These are phyloP conservation scores for Microtus richardsoni DNA, from an alignment of 2,113 vertebrate species.

Conservation along the genomic window DNA sequence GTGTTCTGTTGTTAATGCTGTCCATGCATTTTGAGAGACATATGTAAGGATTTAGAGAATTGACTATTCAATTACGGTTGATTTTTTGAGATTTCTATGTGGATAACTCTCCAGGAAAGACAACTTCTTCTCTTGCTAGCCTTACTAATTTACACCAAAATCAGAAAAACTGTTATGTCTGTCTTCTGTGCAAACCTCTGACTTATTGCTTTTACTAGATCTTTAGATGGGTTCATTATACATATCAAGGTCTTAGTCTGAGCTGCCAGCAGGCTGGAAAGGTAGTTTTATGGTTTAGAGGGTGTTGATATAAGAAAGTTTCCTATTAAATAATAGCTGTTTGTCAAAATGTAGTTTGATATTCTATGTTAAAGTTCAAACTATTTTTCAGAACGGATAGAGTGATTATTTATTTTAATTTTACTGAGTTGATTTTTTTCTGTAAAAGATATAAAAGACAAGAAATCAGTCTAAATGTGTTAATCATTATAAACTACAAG, in stretches of 20 bases:
- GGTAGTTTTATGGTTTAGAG: neutral
- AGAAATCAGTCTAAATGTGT: neutral
- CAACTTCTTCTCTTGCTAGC: neutral
- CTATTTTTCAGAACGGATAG: neutral
- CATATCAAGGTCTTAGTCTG: neutral
- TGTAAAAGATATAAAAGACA: neutral
- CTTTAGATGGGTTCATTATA: neutral
- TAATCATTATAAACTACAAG: neutral
- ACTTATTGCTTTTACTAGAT: neutral
- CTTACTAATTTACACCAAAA: neutral
- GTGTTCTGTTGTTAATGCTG: neutral
- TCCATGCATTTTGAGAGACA: neutral
- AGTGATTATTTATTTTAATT: neutral
- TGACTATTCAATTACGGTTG: neutral
- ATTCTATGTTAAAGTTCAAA: constrained; percentile 19
- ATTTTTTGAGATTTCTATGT: neutral
- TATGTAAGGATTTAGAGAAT: neutral
- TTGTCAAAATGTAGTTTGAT: neutral
- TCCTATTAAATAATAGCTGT: neutral
- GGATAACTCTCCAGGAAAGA: neutral
- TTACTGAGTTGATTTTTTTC: neutral
- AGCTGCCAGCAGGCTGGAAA: neutral
- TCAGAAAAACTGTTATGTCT: neutral
- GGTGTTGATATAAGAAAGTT: neutral
- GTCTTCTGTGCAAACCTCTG: neutral